A percentile compares a stretch with the other conserved stretches of the same genome.
Conservation (phyloP, 2,113 vertebrate species). For the Tichodroma muraria region DNA sequence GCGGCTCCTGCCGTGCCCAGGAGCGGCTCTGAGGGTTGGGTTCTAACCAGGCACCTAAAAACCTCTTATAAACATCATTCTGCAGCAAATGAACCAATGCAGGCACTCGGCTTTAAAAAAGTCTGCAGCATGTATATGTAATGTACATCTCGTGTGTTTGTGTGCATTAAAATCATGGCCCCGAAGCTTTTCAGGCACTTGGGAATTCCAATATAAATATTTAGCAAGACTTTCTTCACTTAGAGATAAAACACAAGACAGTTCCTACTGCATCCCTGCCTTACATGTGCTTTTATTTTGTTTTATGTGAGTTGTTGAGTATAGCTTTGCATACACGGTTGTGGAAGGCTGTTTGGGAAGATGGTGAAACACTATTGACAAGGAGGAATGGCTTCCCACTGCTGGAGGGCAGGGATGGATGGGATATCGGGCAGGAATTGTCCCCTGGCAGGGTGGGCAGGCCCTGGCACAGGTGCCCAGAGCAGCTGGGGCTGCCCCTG, state of each 20-base stretch:
- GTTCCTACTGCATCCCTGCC: neutral
- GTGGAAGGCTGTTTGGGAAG: neutral
- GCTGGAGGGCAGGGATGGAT: neutral
- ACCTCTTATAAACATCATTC: neutral
- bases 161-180: neutral
- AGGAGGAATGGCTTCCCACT: rapidly evolving
- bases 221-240: neutral
- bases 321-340: rapidly evolving
- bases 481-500: neutral
- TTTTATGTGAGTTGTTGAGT: neutral
- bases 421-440: neutral
- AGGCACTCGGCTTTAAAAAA: neutral
- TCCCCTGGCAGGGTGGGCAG: neutral
- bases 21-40: neutral
- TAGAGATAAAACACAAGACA: rapidly evolving
- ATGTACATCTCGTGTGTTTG: neutral
- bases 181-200: neutral
- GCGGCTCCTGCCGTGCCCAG: neutral
- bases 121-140: rapidly evolving
- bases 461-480: neutral
- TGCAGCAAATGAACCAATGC: rapidly evolving
- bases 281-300: rapidly evolving
- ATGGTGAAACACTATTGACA: rapidly evolving
- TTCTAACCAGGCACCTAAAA: neutral
- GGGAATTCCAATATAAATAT: neutral